Conservation (phyloP, 2,113 vertebrate genomes). For the Tragelaphus buxtoni region DNA sequence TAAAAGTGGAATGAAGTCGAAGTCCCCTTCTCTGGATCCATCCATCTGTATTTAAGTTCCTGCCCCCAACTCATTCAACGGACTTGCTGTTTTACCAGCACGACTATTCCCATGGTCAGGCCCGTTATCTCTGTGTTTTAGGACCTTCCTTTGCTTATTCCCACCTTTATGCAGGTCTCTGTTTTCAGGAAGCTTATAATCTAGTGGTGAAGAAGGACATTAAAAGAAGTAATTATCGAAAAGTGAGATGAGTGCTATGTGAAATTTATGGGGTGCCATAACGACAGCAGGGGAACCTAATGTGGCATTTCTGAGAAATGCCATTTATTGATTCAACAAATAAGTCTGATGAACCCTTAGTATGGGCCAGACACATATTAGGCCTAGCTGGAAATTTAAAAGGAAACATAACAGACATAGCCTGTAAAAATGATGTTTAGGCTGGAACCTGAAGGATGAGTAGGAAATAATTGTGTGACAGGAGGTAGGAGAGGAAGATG, state of each 20-base stretch:
- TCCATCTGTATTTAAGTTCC: not conserved
- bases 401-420: not conserved
- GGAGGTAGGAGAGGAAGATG: not conserved
- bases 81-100: not conserved
- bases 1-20: not conserved
- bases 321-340: conserved; percentile 20
- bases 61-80: not conserved
- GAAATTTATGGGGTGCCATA: not conserved
- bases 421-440: conserved; percentile 35
- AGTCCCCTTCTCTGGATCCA: not conserved
- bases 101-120: not conserved
- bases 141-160: not conserved
- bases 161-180: not conserved
- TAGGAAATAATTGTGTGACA: not conserved
- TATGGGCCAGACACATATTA: not conserved
- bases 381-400: not conserved
- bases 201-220: not conserved
- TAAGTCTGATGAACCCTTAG: not conserved
- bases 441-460: not conserved
- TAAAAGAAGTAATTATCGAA: not conserved
- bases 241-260: not conserved
- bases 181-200: not conserved
- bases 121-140: not conserved
- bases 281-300: not conserved
- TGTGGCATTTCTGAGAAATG: conserved; percentile 3